Percentiles rank a stretch among this genome's conserved stretches.
Evolutionary conservation across 2,113 vertebrate genomes (phyloP).

Genomic region (Parotia lawesii): DNA sequence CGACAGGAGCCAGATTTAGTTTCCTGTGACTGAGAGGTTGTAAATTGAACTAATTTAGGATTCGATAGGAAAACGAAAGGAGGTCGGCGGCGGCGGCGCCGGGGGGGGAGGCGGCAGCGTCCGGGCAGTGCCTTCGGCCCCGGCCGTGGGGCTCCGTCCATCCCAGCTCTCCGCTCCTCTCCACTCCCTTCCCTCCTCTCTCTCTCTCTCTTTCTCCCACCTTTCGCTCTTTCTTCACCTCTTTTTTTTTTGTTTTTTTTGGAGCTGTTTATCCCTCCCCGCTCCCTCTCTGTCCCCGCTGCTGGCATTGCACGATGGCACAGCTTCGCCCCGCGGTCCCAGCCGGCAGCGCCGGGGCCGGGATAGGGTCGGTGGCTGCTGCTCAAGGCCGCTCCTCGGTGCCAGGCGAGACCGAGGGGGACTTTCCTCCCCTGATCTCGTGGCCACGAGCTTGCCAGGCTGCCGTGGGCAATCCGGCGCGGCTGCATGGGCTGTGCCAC

Average conservation of each 20-base stretch:
- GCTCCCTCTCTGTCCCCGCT: background rate
- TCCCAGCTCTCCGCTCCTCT: slow-evolving; percentile 28
- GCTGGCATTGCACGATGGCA: slow-evolving; percentile 34
- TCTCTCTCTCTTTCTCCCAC: background rate
- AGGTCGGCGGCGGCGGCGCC: slow-evolving; percentile 47
- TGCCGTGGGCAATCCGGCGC: background rate
- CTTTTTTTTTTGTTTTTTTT: background rate
- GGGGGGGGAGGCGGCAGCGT: background rate
- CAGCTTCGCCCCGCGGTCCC: slow-evolving; percentile 46
- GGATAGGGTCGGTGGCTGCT: background rate
- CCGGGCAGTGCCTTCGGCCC: background rate
- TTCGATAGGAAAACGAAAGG: slow-evolving; percentile 68
- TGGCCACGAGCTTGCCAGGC: background rate
- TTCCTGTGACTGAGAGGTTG: slow-evolving; percentile 71
- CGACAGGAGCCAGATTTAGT: slow-evolving; percentile 71
- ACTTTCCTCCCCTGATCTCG: background rate
- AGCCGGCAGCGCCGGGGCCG: background rate
- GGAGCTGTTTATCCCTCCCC: background rate
- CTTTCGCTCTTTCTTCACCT: background rate
- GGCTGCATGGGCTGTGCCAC: background rate
- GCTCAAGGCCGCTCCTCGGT: background rate
- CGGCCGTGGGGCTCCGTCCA: background rate
- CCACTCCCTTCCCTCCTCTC: background rate
- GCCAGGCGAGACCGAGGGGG: background rate
- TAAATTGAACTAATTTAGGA: slow-evolving; percentile 77